A percentile compares a stretch with the other conserved stretches of the same genome.
These are phyloP conservation scores for Ennomos quercinarius DNA, from an alignment of 2,888 invertebrate genomes.

Conservation along the genomic window DNA sequence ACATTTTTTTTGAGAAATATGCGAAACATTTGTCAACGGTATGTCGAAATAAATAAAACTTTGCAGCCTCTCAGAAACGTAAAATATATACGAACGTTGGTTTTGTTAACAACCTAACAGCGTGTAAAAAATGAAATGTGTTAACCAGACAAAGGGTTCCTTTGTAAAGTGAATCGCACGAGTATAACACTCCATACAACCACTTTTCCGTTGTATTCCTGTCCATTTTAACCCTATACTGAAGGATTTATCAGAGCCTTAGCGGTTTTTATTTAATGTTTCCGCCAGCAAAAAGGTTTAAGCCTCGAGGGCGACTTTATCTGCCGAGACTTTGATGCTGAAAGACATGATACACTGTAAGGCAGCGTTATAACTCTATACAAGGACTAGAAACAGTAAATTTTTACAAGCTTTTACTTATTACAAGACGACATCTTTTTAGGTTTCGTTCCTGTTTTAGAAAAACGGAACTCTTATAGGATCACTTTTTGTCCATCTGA, in stretches of 20 bases:
- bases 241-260: constrained; percentile 45
- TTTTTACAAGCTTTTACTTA: background rate
- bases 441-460: no score
- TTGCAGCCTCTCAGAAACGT: no score
- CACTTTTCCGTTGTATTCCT: background rate
- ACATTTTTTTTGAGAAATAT: no score
- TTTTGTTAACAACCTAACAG: background rate
- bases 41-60: no score
- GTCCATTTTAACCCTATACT: constrained; percentile 11
- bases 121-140: background rate
- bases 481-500: no score
- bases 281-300: constrained; percentile 48
- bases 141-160: constrained; percentile 8
- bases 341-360: background rate
- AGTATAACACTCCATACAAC: constrained; percentile 4
- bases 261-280: constrained; percentile 56
- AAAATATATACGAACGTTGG: no score
- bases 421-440: no score
- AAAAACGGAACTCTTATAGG: no score
- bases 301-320: constrained; percentile 37
- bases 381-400: background rate
- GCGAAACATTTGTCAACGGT: no score
- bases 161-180: constrained; percentile 1
- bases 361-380: background rate
- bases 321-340: constrained; percentile 35